Evolutionary conservation across 2,888 invertebrate species (phyloP).

Genomic region (Synergus umbraculus): DNA sequence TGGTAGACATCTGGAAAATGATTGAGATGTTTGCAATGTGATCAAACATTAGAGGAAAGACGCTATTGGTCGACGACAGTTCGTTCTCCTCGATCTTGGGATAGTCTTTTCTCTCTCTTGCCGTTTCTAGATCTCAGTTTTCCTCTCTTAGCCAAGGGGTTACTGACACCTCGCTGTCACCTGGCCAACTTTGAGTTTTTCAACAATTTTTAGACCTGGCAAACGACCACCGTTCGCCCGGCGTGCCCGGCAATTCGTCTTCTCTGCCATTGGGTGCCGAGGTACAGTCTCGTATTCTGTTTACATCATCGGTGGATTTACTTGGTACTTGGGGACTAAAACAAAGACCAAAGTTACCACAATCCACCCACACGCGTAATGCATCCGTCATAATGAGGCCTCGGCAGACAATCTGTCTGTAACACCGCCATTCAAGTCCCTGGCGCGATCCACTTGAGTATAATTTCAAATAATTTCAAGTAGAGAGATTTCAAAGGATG

Average conservation of each 20-base stretch:
- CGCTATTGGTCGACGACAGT: not conserved
- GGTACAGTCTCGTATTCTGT: not conserved
- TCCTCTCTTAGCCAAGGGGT: not conserved
- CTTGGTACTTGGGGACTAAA: not conserved
- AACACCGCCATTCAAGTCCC: not conserved
- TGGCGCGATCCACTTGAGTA: not conserved
- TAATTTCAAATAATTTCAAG: not conserved
- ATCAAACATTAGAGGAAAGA: not conserved
- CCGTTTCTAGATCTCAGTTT: not conserved
- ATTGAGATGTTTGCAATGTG: not conserved
- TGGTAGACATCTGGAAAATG: not conserved
- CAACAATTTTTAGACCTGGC: slow-evolving; percentile 19
- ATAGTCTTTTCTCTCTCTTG: not conserved
- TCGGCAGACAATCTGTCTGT: slow-evolving; percentile 6
- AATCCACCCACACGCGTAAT: not conserved
- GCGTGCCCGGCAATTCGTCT: not conserved
- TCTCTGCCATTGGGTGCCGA: not conserved
- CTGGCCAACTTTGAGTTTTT: slow-evolving; percentile 8
- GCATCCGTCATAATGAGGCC: not conserved
- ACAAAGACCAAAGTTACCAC: slow-evolving; percentile 4
- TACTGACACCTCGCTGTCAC: slow-evolving; percentile 1
- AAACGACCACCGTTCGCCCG: not conserved
- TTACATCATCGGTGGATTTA: not conserved
- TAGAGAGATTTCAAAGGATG: not conserved
- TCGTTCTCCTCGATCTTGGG: not conserved